A percentile compares a stretch with the other conserved stretches of the same genome.
These are phyloP conservation scores for Rhabdophis nuchalis DNA, from an alignment of 2,797 vertebrate species.

Conservation along the genomic window DNA sequence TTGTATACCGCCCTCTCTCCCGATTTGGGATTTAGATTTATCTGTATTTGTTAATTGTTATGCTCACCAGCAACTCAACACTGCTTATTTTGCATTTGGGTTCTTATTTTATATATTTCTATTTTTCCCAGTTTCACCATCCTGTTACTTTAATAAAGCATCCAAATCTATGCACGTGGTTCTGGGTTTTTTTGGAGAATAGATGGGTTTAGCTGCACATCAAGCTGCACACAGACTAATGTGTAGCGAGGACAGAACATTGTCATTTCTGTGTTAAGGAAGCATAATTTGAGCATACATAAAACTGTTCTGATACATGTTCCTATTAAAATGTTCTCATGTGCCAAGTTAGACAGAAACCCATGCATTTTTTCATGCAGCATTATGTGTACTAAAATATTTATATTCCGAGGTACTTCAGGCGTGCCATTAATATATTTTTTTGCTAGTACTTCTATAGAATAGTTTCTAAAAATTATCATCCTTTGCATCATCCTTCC, in stretches of 20 bases:
- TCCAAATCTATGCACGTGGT: not conserved
- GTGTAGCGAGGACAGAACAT: not conserved
- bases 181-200: not conserved
- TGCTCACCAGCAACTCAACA: too few species aligned
- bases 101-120: too few species aligned
- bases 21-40: too few species aligned
- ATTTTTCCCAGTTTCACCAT: too few species aligned
- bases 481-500: not conserved
- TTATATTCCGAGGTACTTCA: constrained; percentile 1
- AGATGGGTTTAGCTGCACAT: not conserved
- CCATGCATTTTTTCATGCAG: not conserved
- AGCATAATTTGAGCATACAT: not conserved
- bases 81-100: too few species aligned
- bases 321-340: not conserved
- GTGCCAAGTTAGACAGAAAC: not conserved
- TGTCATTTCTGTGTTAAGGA: constrained; percentile 19
- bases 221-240: not conserved
- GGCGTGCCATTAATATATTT: not conserved
- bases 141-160: too few species aligned
- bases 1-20: too few species aligned
- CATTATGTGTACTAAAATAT: not conserved
- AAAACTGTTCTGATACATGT: not conserved
- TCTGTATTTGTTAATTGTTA: too few species aligned
- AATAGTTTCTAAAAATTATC: not conserved
- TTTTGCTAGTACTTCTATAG: not conserved